Conservation (phyloP, 2,797 vertebrate genomes). For the Gadopsis bispinosus region DNA sequence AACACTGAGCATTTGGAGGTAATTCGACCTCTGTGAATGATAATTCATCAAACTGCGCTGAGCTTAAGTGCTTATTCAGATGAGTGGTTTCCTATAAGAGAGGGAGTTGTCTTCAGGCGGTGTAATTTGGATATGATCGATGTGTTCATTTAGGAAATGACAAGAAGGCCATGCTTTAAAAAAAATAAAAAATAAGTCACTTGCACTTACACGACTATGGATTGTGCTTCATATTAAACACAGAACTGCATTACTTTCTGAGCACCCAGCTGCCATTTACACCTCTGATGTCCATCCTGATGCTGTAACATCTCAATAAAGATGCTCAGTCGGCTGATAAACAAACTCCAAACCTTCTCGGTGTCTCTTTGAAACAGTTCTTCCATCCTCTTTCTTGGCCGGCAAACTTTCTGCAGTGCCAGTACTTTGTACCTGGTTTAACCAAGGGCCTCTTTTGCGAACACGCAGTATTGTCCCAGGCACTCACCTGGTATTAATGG, state of each 20-base stretch:
- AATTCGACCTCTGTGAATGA: conserved; percentile 34
- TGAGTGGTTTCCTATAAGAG: conserved; percentile 49
- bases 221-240: not conserved
- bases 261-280: conserved; percentile 33
- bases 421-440: not conserved
- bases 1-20: conserved; percentile 36
- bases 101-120: conserved; percentile 31
- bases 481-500: not conserved
- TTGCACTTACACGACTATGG: not conserved
- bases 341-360: not conserved
- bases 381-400: not conserved
- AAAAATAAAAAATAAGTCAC: not conserved
- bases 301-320: not conserved
- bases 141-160: conserved; percentile 43
- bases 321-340: not conserved
- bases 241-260: not conserved
- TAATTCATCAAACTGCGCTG: conserved; percentile 51
- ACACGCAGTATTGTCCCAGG: not conserved
- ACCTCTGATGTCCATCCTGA: not conserved
- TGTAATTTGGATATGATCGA: conserved; percentile 54
- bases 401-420: not conserved
- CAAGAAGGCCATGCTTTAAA: conserved; percentile 1
- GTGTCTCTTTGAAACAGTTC: not conserved
- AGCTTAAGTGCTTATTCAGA: conserved; percentile 40
- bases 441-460: conserved; percentile 1